Base-by-base conservation (phyloP, 2,113 vertebrate species). In the Laticauda colubrina region DNA sequence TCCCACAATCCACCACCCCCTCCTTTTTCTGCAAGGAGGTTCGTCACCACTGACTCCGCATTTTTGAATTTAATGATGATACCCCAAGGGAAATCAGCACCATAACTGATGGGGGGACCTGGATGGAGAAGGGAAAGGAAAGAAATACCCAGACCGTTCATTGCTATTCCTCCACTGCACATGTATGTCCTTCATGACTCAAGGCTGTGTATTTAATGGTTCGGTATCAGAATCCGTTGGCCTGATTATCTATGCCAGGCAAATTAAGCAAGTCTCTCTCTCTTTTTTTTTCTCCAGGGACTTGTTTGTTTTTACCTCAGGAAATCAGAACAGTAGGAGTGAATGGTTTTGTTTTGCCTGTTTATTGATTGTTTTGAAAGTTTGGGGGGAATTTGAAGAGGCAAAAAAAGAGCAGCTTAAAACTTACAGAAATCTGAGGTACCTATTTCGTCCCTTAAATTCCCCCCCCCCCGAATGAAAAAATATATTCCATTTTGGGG, bases 11-110 rank as follows among this genome's bases (percentile, higher is more conserved):
- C 86, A 43, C 75, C 55, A 24, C 53, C 61, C 15, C 69, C 93
- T 56, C 81, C 87, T 61, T 61, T 86, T 20, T 57, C 93, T 7
- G 55, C 64, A 89, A 92, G 91, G 56, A 55, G 59, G 92, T 61
- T 90, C 23, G 0, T 69, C 81, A 26, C 4, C 56, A 91, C 56
- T 92, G 91, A 94, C 48, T 94, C 88, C 75, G 39, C 88, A 90
- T 29, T 90, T 69, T 61, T 87, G 39, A 69, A 56, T 39, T 26
- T 69, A 55, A 92, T 90, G 59, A 90, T 87, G 91, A 75, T 87
- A 29, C 87, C 88, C 81, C 88, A n/a, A 11, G 91, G 88, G 93
- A 90, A 92, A 92, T 90, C 91, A 90, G 56, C 12, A 34, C 3
- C 14, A 43, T 87, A 59, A 90, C 87, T 29, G 81, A 61, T 85